Evolutionary conservation across 1,140 invertebrate species (phyloP), one percentile per base, ranked within the genome.

Genomic region (Luehdorfia chinensis): DNA sequence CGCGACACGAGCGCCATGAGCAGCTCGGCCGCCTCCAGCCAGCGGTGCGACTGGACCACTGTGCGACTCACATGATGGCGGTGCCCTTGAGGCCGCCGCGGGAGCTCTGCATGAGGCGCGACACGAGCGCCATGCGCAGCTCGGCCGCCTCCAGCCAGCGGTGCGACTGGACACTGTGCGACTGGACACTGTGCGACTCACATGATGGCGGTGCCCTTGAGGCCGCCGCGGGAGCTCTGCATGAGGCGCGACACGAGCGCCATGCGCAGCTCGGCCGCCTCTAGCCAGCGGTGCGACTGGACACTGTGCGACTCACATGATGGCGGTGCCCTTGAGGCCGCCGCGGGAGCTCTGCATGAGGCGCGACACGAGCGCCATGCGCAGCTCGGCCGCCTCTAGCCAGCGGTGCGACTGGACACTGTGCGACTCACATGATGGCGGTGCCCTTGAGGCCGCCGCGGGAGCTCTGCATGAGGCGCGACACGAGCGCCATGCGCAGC

Each of bases 151-250:
- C 95, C 0, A 97, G 92, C 0, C 94, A n/a, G n/a, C n/a, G n/a
- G n/a, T n/a, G n/a, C n/a, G n/a, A n/a, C n/a, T n/a, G n/a, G n/a
- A n/a, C n/a, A n/a, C n/a, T n/a, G n/a, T n/a, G n/a, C n/a, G n/a
- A n/a, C n/a, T n/a, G n/a, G n/a, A n/a, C n/a, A n/a, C n/a, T n/a
- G 2, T 14, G 5, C 3, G 11, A 87, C 89, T 90, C 86, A 97
- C 96, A 97, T 97, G 51, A 98, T 98, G 25, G 97, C 94, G n/a
- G 97, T 99, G 57, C 97, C 97, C 87, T 98, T 98, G 28, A 93
- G 87, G 7, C 97, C 97, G 7, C 96, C 97, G 52, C 96, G 91
- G 19, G 94, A 94, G 47, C 97, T 96, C 88, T 98, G 97, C 97
- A 99, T 99, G 1, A 99, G 94, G 34, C 97, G 89, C 2, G 95